phyloP scores from a whole-genome alignment of 2,113 vertebrate species.

The Cryptotis parvus region DNA sequence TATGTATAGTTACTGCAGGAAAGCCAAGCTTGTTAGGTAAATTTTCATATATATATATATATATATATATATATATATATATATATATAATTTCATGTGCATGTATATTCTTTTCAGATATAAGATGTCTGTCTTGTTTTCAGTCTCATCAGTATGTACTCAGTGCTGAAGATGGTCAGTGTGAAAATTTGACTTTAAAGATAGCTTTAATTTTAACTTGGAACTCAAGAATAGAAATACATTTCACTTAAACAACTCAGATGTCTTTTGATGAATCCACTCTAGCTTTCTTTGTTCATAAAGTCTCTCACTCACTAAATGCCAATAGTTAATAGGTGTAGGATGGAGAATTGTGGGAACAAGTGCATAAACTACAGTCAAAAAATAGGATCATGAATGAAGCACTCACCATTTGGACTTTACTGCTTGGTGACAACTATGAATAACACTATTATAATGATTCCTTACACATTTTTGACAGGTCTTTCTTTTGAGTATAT shows the following conservation, averaged over 20 bases:
- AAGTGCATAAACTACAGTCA: too few relatives aligned
- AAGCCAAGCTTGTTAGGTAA: background rate
- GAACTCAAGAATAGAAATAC: background rate
- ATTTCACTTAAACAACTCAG: conserved; percentile 8
- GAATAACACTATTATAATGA: background rate
- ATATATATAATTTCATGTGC: too few relatives aligned
- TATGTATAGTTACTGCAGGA: background rate
- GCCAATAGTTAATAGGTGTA: background rate
- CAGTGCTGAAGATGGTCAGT: too few relatives aligned
- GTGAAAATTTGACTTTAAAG: background rate
- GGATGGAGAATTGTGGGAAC: background rate
- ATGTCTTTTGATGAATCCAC: background rate
- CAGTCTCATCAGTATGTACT: too few relatives aligned
- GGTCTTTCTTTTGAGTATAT: background rate
- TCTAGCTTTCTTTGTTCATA: background rate
- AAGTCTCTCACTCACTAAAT: background rate
- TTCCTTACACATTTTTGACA: background rate
- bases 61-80: background rate
- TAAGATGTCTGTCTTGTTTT: background rate
- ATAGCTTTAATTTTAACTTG: background rate
- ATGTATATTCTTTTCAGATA: background rate
- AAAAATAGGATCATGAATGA: background rate
- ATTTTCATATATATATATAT: background rate
- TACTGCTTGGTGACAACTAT: background rate
- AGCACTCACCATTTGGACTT: background rate